Evolutionary conservation across 1,140 invertebrate genomes (phyloP).

Genomic region (Nylanderia fulva): DNA sequence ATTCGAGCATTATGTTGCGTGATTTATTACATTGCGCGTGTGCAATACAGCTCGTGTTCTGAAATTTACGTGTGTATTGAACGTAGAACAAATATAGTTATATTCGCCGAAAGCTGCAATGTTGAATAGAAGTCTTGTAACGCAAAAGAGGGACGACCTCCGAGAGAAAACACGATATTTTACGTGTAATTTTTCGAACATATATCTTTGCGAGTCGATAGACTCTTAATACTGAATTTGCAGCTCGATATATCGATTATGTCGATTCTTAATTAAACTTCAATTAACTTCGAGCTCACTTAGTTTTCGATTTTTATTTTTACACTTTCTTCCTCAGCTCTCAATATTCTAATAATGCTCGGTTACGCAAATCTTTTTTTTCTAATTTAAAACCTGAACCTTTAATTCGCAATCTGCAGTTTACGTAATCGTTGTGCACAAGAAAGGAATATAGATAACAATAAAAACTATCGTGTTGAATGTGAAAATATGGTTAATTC

Average conservation of each 20-base stretch:
- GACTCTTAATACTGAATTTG: background rate
- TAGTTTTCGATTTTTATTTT: background rate
- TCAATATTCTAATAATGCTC: background rate
- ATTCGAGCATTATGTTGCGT: conserved; percentile 41
- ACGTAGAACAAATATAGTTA: conserved; percentile 44
- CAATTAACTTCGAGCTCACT: background rate
- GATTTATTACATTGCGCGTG: conserved; percentile 55
- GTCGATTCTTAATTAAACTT: background rate
- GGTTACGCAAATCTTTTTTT: background rate
- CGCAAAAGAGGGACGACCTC: background rate
- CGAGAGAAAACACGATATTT: background rate
- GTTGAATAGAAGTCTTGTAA: background rate
- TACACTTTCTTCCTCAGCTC: background rate
- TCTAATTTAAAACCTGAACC: background rate
- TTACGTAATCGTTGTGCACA: background rate
- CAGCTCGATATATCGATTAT: background rate
- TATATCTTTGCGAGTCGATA: background rate
- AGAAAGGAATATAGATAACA: background rate
- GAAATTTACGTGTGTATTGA: conserved; percentile 37
- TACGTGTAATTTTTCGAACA: background rate
- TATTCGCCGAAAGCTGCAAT: background rate
- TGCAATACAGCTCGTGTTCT: background rate
- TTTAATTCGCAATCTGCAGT: background rate
- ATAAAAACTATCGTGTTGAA: background rate
- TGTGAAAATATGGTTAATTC: conserved; percentile 11